A percentile compares a stretch with the other conserved stretches of the same genome.
phyloP scores from a whole-genome alignment of 2,113 vertebrate species.

The Phylloscopus whistleri region DNA sequence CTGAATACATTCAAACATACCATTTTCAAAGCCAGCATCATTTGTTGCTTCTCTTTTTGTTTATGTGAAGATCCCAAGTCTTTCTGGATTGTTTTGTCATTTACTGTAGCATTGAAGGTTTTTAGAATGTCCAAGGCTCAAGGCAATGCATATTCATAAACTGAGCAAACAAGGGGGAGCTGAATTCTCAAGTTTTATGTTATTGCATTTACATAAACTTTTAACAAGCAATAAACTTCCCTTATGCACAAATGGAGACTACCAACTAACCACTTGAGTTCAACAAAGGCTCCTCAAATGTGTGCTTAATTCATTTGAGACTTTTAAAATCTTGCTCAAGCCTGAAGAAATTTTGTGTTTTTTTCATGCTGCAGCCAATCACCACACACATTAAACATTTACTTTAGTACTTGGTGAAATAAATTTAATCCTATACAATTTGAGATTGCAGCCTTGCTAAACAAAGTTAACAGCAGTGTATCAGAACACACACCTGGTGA shows the following conservation, averaged over 20 bases:
- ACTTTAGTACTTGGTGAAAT: neutral
- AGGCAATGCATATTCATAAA: neutral
- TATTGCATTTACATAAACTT: neutral
- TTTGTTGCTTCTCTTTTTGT: neutral
- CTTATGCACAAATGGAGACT: neutral
- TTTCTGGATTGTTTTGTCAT: neutral
- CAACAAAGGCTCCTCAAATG: neutral
- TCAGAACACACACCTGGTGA: neutral
- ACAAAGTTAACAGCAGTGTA: neutral
- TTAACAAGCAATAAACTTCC: slow-evolving; percentile 1
- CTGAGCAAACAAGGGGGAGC: neutral
- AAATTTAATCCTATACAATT: neutral
- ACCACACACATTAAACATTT: neutral
- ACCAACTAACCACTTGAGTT: neutral
- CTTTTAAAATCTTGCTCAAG: neutral
- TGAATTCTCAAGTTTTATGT: neutral
- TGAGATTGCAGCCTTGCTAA: neutral
- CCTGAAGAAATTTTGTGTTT: neutral
- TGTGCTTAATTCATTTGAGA: neutral
- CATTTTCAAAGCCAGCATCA: neutral
- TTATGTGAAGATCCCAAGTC: neutral
- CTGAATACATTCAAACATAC: neutral
- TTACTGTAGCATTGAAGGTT: neutral
- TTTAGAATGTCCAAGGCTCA: neutral
- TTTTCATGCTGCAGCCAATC: neutral